Base-by-base conservation (phyloP, 2,888 invertebrate species). In the Luperina testacea region DNA sequence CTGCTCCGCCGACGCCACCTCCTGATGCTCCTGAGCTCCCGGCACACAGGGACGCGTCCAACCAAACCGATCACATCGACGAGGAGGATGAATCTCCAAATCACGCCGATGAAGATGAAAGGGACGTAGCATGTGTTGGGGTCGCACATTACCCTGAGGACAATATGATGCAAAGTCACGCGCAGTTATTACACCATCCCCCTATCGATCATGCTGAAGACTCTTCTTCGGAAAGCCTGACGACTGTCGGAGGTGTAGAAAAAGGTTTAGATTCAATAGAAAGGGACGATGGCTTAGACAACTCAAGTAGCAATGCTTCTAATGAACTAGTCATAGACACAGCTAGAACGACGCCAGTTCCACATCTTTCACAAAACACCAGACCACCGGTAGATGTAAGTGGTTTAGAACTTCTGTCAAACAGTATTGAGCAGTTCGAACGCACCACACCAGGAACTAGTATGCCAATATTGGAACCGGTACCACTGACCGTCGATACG, bases 381-480 rank as follows among this genome's bases (percentile, higher is more conserved):
- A 90, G 94, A 51, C 92, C 93, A 1, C 92, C 93, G 27, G 98
- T 98, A 0, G 98, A 98, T 92, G 95, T 98, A 13, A 98, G 98
- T 87, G 99, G 99, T 0, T 94, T 99, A 57, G 98, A 99, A 92
- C 94, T 99, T 64, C 93, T 99, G 45, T 98, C 98, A 0, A 98
- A 98, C 90, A 98, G 98, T 92, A 98, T 99, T 81, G 98, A 98
- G 77, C 98, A 98, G 89, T 98, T 98, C 88, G 98, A 98, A 90
- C 97, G 97, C 75, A 96, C 96, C 0, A 96, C 95, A 65, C 93
- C 97, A 27, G 93, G 94, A 24, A 94, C 92, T 57, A 93, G 91
- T 80, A 94, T 95, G 94, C 95, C 97, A 2, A 81, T 85, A 7
- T 85, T 96, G 79, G 96, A 96, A 27, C 90, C 94, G 1, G 80